Evolutionary conservation across 2,797 vertebrate genomes (phyloP), one percentile per base, ranked within the genome.

Genomic region (Betta splendens): DNA sequence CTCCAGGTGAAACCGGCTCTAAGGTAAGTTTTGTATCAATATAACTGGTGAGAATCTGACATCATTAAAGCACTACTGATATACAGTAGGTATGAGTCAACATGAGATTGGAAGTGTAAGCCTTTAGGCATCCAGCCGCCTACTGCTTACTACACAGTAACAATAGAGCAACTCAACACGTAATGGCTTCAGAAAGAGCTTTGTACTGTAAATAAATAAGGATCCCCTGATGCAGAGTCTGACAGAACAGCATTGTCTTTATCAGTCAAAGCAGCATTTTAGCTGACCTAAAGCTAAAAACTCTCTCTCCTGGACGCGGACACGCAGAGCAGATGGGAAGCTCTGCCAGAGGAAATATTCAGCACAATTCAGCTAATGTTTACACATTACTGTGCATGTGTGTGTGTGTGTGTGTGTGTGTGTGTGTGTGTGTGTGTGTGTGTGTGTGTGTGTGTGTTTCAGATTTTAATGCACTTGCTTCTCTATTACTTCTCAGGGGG

Each of bases 1-100:
- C 92, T 44, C 95, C 95, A 0, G 96, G 96, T 40, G 94, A 96
- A 77, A 92, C 94, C 0, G 95, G 95, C 46, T 38, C 88, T 9
- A 98, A 97, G 93, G 96, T 96, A 53, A 53, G 32, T 4, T 16
- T 28, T 35, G 42, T 42, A 13, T n/a, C 49, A 22, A 39, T 22
- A 12, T 43, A 25, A 35, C 21, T 39, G 40, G 28, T 28, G 51
- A 58, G 37, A 58, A 77, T 77, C 62, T 62, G 11, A 53, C 44
- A 7, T 25, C n/a, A n/a, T n/a, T n/a, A n/a, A n/a, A n/a, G n/a
- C n/a, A 28, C 20, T 16, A 15, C 22, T 36, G 2, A 49, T 61
- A n/a, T n/a, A n/a, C n/a, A n/a, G 20, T 21, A 36, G 23, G 11
- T 43, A 20, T 35, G 1, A 21, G 15, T 42, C 52, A 60, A 36